phyloP scores from a whole-genome alignment of 1,140 invertebrate genomes.

The Neuroterus valhalla region DNA sequence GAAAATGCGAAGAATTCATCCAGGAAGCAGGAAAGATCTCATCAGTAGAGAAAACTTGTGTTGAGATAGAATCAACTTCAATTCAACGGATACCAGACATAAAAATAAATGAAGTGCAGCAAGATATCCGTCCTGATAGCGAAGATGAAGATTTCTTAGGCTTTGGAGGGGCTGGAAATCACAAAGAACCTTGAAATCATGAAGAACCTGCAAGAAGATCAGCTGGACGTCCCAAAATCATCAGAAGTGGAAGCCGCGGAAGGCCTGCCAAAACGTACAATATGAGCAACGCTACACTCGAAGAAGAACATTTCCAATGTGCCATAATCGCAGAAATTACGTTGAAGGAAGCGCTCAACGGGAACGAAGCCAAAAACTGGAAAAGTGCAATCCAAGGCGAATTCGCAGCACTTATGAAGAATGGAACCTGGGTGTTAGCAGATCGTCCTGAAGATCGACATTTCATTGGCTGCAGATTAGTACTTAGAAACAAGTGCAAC shows the following conservation, averaged over 20 bases:
- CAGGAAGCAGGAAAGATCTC: no score
- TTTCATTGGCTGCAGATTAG: background rate
- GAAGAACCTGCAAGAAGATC: background rate
- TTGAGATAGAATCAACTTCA: no score
- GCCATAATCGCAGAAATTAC: background rate
- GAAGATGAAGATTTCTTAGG: no score
- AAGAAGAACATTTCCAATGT: background rate
- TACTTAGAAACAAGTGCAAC: background rate
- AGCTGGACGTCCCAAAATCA: no score
- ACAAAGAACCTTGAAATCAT: background rate
- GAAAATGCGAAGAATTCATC: background rate
- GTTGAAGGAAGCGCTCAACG: background rate
- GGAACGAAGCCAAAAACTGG: background rate
- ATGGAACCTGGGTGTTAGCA: conserved; percentile 21
- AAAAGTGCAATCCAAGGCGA: background rate
- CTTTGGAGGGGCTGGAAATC: no score
- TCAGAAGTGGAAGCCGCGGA: conserved; percentile 10
- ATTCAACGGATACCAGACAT: no score
- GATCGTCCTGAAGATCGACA: background rate
- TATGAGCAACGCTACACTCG: no score
- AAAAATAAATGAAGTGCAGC: no score
- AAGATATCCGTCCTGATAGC: no score
- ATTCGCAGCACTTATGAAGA: background rate
- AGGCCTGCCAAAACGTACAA: conserved; percentile 22
- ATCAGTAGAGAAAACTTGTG: no score